phyloP scores from a whole-genome alignment of 2,113 vertebrate species.

The Macrotis lagotis region DNA sequence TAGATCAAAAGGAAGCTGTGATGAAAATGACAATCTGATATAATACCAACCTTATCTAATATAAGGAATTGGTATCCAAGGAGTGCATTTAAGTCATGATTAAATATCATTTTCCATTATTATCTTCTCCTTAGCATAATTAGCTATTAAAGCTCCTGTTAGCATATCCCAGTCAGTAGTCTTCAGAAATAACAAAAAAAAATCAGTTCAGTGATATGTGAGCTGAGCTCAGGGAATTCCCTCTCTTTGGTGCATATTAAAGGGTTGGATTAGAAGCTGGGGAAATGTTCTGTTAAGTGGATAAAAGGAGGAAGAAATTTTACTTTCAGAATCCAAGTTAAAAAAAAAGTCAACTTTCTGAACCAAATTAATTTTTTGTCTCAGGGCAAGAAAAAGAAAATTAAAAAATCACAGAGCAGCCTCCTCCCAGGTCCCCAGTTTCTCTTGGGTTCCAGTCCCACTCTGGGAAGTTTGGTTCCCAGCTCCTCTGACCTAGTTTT shows the following conservation, averaged over 20 bases:
- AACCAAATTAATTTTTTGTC: constrained; percentile 77
- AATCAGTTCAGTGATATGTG: constrained; percentile 67
- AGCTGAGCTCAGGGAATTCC: constrained; percentile 69
- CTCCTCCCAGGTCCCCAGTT: constrained; percentile 8
- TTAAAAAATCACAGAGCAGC: constrained; percentile 64
- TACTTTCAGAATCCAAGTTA: constrained; percentile 66
- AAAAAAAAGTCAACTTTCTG: constrained; percentile 74
- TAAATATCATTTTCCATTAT: constrained; percentile 82
- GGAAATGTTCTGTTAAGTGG: constrained; percentile 72
- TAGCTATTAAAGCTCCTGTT: constrained; percentile 81
- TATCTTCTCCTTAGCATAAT: constrained; percentile 81
- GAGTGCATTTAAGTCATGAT: constrained; percentile 81
- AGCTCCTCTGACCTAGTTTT: constrained; percentile 54
- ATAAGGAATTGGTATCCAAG: constrained; percentile 77
- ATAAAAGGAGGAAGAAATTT: constrained; percentile 78
- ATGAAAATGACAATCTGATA: constrained; percentile 72
- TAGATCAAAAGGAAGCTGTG: constrained; percentile 12
- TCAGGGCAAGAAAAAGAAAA: constrained; percentile 78
- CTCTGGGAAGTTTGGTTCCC: constrained; percentile 40
- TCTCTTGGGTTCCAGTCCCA: constrained; percentile 58
- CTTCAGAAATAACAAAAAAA: constrained; percentile 73
- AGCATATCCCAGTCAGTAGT: constrained; percentile 72
- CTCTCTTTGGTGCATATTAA: constrained; percentile 65
- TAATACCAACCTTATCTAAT: constrained; percentile 78
- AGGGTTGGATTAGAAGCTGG: constrained; percentile 62